Evolutionary conservation across 1,140 invertebrate species (phyloP).

Genomic region (Drosophila nebulosa): DNA sequence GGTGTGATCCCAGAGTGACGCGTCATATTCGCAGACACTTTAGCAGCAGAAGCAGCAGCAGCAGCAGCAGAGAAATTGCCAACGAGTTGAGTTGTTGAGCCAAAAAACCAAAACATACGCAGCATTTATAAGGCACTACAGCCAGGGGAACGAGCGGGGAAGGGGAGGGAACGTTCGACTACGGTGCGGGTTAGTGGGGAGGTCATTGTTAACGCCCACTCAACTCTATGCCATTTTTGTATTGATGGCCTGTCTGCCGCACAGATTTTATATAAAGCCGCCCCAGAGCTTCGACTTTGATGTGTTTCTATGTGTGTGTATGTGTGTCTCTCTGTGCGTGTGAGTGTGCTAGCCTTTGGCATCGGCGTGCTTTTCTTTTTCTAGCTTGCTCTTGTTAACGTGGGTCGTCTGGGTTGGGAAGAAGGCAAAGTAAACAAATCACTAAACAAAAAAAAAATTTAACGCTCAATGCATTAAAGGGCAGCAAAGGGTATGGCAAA

Average conservation of each 20-base stretch:
- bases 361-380: conserved; percentile 55
- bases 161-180: too few species aligned
- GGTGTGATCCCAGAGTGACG: conserved; percentile 75
- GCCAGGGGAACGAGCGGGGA: conserved; percentile 46
- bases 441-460: conserved; percentile 57
- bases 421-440: conserved; percentile 62
- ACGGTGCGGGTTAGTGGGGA: conserved; percentile 3
- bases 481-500: conserved; percentile 42
- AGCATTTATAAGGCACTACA: conserved; percentile 69
- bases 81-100: conserved; percentile 76
- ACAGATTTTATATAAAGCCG: conserved; percentile 78
- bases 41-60: conserved; percentile 56
- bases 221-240: conserved; percentile 77
- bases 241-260: conserved; percentile 77
- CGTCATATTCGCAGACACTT: conserved; percentile 77
- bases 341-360: conserved; percentile 64
- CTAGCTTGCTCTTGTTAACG: conserved; percentile 20
- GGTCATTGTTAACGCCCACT: conserved; percentile 77
- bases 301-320: conserved; percentile 11
- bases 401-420: not conserved
- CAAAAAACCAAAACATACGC: conserved; percentile 79
- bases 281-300: conserved; percentile 54
- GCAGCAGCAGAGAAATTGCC: conserved; percentile 71
- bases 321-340: conserved; percentile 11
- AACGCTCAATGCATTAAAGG: conserved; percentile 70